Base-by-base conservation (phyloP, 2,888 invertebrate genomes). In the Scaptodrosophila latifasciaeformis region DNA sequence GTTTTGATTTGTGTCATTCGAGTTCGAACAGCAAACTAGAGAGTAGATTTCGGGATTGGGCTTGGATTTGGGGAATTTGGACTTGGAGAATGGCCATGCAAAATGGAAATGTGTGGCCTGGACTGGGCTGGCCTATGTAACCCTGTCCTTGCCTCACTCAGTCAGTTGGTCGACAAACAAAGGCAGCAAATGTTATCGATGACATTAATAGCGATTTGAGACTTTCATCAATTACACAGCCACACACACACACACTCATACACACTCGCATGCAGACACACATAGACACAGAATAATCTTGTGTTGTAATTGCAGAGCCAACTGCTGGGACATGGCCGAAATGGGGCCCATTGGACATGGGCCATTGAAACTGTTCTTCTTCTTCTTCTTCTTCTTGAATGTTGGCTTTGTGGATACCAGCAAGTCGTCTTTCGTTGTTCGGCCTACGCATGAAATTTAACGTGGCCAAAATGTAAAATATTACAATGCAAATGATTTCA, bases 401-500 rank as follows among this genome's bases (percentile, higher is more conserved):
- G 9, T 27, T 5, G 27, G 27, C 9, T 6, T 27, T 5, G 27
- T 9, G 24, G 15, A 30, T n/a, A 18, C 10, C 15, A 31, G 18
- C 4, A n/a, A 45, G 30, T 18, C n/a, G 24, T 30, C 29, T 27
- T 5, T 19, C 19, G 21, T 48, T 21, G 53, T 51, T 59, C 80
- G 49, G 51, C 80, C 80, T 80, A 76, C 76, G 76, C 76, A 71
- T 44, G 43, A 55, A 34, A 21, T n/a, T n/a, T n/a, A n/a, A 17
- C 44, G 46, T 54, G 60, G 54, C n/a, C 54, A 56, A 67, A 78
- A 70, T 65, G 76, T 81, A 78, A 81, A 71, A 65, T 76, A 76
- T 80, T 75, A 81, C 81, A 76, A 76, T 76, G 81, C 81, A 69
- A 71, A 67, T 71, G 75, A 71, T 78, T 78, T 80, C 75, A 62